A percentile compares a stretch with the other conserved stretches of the same genome.
phyloP scores from a whole-genome alignment of 2,797 vertebrate species.

The Pelodytes ibericus region DNA sequence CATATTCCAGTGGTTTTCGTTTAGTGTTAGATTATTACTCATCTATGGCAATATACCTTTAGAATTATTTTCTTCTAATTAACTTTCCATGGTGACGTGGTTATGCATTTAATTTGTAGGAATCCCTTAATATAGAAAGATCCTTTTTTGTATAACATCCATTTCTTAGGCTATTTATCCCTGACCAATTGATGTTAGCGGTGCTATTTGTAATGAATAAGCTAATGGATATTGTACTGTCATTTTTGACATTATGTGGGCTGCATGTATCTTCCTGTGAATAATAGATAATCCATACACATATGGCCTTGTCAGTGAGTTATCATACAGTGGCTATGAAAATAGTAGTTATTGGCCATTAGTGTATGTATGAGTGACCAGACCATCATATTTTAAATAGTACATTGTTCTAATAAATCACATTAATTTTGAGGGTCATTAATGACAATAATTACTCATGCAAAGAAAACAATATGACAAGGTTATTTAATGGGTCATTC shows the following conservation, averaged over 20 bases:
- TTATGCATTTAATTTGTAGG: too few species aligned
- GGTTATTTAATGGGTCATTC: slow-evolving; percentile 22
- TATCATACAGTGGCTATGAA: slow-evolving; percentile 76
- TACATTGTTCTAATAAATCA: slow-evolving; percentile 8
- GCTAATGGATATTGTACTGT: slow-evolving; percentile 39
- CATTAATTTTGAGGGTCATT: slow-evolving; percentile 12
- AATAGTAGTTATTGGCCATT: slow-evolving; percentile 80
- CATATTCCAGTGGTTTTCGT: too few species aligned
- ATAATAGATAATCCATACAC: slow-evolving; percentile 69
- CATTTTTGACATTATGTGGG: slow-evolving; percentile 40
- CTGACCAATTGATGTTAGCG: slow-evolving; percentile 20
- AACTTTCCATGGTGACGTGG: too few species aligned
- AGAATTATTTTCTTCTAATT: too few species aligned
- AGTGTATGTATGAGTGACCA: slow-evolving; percentile 74
- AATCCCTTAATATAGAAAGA: too few species aligned
- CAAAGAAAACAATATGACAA: slow-evolving; percentile 2
- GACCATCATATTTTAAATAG: slow-evolving; percentile 14
- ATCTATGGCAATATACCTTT: too few species aligned
- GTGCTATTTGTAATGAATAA: slow-evolving; percentile 30
- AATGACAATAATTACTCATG: neutral
- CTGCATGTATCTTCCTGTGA: slow-evolving; percentile 51
- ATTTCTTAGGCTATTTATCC: slow-evolving; percentile 3
- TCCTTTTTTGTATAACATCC: too few species aligned
- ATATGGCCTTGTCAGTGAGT: slow-evolving; percentile 78
- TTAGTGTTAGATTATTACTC: too few species aligned